Evolutionary conservation across 2,113 vertebrate species (phyloP).

Genomic region (Nesospiza acunhae): DNA sequence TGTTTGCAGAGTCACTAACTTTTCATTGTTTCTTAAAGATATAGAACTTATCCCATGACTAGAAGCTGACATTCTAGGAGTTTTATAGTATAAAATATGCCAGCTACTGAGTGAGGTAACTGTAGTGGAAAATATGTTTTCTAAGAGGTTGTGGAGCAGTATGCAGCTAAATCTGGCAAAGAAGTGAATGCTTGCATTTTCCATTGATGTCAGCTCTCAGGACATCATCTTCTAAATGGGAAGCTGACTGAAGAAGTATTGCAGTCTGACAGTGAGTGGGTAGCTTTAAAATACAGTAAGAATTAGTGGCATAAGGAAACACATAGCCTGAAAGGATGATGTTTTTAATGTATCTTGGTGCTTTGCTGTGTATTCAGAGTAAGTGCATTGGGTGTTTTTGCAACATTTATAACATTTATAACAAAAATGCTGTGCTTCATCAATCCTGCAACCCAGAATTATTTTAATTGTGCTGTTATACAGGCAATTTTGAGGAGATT

Average conservation of each 20-base stretch:
- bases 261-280: not conserved
- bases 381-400: not conserved
- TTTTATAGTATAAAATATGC: not conserved
- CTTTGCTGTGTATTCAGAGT: not conserved
- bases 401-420: not conserved
- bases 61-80: not conserved
- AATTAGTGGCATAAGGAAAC: not conserved
- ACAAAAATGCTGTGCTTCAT: not conserved
- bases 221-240: not conserved
- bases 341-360: not conserved
- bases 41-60: not conserved
- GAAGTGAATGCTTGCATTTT: conserved; percentile 1
- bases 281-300: not conserved
- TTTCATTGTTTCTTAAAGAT: not conserved
- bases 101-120: not conserved
- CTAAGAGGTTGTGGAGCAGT: not conserved
- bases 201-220: conserved; percentile 15
- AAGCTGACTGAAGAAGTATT: conserved; percentile 5
- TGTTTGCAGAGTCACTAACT: not conserved
- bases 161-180: not conserved
- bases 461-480: not conserved
- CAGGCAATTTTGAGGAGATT: not conserved
- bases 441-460: not conserved
- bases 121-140: not conserved
- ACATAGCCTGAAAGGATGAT: not conserved